A percentile compares a stretch with the other conserved stretches of the same genome.
Conservation (phyloP, 1,140 invertebrate species). For the Brachionus koreanus region DNA sequence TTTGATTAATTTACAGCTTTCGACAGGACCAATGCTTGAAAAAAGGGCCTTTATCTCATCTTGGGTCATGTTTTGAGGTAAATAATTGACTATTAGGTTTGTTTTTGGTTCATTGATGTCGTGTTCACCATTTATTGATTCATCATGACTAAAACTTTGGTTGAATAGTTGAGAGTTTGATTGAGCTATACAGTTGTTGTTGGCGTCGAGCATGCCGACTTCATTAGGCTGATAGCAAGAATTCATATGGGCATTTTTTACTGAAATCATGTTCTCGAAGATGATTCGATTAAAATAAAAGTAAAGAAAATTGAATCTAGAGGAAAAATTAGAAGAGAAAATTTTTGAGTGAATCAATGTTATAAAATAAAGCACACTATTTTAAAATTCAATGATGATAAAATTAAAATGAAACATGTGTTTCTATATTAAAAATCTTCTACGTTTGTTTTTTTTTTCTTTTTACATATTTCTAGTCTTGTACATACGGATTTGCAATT, state of each 20-base stretch:
- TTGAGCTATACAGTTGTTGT: not conserved
- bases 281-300: slow-evolving; percentile 20
- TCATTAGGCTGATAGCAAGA: not conserved
- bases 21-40: slow-evolving; percentile 94
- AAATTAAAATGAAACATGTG: slow-evolving; percentile 27
- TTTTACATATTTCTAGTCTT: not conserved
- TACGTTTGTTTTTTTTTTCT: slow-evolving; percentile 19
- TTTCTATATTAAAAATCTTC: slow-evolving; percentile 14
- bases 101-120: slow-evolving; percentile 62
- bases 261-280: slow-evolving; percentile 7
- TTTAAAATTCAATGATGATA: not conserved
- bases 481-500: slow-evolving; percentile 40
- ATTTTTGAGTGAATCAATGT: slow-evolving; percentile 12
- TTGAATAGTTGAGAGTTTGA: not conserved
- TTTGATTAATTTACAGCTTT: slow-evolving; percentile 95
- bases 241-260: not conserved
- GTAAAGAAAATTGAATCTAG: not conserved
- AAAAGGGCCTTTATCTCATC: slow-evolving; percentile 96
- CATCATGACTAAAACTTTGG: slow-evolving; percentile 12
- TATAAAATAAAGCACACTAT: slow-evolving; percentile 19
- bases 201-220: not conserved
- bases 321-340: not conserved
- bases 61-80: slow-evolving; percentile 98
- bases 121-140: not conserved
- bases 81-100: slow-evolving; percentile 99